Percentiles rank a stretch among this genome's conserved stretches.
Evolutionary conservation across 2,113 vertebrate genomes (phyloP).

Genomic region (Menura novaehollandiae): DNA sequence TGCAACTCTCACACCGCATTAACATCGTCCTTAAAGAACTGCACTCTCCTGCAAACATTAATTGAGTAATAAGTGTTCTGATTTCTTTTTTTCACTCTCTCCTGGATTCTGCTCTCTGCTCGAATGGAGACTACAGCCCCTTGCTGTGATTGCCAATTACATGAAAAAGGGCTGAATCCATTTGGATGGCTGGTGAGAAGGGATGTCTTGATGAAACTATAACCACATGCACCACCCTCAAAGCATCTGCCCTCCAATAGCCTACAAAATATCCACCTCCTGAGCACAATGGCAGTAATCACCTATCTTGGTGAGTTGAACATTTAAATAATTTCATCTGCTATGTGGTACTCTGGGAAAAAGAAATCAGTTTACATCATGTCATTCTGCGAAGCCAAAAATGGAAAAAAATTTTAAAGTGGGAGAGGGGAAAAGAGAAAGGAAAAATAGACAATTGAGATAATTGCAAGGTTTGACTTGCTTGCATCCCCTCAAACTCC

Average conservation of each 20-base stretch:
- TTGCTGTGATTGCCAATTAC: constrained; percentile 32
- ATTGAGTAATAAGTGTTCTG: neutral
- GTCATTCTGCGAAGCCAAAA: neutral
- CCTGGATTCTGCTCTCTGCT: constrained; percentile 27
- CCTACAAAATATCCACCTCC: neutral
- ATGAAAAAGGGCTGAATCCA: neutral
- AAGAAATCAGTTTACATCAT: neutral
- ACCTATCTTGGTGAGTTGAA: neutral
- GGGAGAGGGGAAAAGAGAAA: neutral
- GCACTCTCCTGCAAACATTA: neutral
- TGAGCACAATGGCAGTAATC: neutral
- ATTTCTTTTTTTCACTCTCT: neutral
- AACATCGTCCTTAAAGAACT: neutral
- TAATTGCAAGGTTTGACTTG: neutral
- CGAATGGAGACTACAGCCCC: neutral
- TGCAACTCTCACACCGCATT: neutral
- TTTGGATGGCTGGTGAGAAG: constrained; percentile 8
- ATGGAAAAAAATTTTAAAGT: neutral
- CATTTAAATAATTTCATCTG: neutral
- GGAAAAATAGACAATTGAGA: neutral
- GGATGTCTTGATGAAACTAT: neutral
- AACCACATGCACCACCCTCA: neutral
- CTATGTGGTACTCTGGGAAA: neutral
- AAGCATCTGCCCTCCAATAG: neutral
- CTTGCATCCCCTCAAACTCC: neutral